phyloP scores from a whole-genome alignment of 35 echinoderm and acorn worm genomes.

The Hemicentrotus pulcherrimus region DNA sequence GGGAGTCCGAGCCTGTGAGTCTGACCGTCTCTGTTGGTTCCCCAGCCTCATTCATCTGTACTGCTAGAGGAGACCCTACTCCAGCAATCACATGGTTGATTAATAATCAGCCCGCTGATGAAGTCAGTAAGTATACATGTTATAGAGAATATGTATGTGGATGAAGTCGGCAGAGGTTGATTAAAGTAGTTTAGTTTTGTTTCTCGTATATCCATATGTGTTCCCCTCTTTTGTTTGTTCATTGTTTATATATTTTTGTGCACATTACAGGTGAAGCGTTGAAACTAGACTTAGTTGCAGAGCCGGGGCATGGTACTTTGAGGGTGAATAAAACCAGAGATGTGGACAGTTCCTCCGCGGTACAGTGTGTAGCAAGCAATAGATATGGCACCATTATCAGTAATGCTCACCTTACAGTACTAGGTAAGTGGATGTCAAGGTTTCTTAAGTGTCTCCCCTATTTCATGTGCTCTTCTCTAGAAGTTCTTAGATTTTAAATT shows the following conservation, averaged over 20 bases:
- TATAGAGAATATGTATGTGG: background rate
- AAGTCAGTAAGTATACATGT: slow-evolving; percentile 27
- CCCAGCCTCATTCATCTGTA: background rate
- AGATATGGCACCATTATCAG: slow-evolving; percentile 26
- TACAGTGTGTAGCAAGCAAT: slow-evolving; percentile 38
- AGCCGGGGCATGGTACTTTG: background rate
- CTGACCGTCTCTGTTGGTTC: slow-evolving; percentile 20
- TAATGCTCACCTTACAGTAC: slow-evolving; percentile 40
- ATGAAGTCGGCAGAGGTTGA: no score
- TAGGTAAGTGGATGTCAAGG: background rate
- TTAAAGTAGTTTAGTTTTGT: no score
- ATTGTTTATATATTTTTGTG: no score
- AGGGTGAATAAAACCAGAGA: background rate
- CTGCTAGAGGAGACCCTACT: slow-evolving; percentile 39
- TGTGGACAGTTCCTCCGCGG: slow-evolving; percentile 19
- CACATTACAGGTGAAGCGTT: background rate
- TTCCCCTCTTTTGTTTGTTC: no score
- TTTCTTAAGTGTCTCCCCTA: no score
- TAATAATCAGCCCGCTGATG: slow-evolving; percentile 28
- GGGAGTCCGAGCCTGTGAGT: slow-evolving; percentile 19
- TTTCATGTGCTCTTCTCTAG: no score
- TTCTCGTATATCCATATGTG: no score
- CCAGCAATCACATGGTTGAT: slow-evolving; percentile 38
- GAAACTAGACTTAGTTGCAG: slow-evolving; percentile 14
- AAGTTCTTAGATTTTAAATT: no score